Percentiles rank a stretch among this genome's conserved stretches.
Conservation (phyloP, 2,113 vertebrate genomes). For the Heterochromis multidens region DNA sequence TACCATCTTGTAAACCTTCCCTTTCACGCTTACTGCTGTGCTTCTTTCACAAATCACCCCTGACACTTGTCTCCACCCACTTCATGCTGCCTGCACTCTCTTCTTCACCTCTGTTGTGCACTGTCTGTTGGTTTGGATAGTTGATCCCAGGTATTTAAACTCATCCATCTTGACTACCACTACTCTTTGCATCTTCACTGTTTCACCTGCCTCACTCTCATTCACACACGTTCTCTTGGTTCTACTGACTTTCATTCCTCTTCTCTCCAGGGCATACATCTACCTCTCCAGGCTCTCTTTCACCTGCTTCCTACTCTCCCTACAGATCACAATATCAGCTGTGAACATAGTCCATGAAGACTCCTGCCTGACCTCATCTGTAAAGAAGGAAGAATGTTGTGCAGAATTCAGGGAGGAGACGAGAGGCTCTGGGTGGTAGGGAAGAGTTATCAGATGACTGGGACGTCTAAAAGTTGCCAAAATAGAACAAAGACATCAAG, state of each 20-base stretch:
- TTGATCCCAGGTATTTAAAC: not conserved
- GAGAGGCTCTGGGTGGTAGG: too few relatives aligned
- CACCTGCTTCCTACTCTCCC: not conserved
- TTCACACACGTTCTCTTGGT: not conserved
- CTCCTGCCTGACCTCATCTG: not conserved
- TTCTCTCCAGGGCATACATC: not conserved
- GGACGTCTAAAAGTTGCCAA: too few relatives aligned
- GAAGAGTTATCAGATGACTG: too few relatives aligned
- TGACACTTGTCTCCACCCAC: too few relatives aligned
- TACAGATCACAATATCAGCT: too few relatives aligned
- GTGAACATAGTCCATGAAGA: not conserved
- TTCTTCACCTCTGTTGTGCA: too few relatives aligned
- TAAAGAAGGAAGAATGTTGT: too few relatives aligned
- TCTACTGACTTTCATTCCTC: not conserved
- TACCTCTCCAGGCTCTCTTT: not conserved
- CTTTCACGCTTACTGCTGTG: not conserved
- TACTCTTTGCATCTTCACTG: not conserved
- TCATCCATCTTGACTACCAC: not conserved
- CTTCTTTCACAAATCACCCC: not conserved
- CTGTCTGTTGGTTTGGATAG: too few relatives aligned
- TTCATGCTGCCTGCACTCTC: too few relatives aligned
- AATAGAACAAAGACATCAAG: too few relatives aligned
- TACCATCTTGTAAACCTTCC: not conserved
- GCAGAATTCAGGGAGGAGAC: too few relatives aligned
- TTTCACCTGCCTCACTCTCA: not conserved